Evolutionary conservation across 2,888 invertebrate genomes (phyloP).

Genomic region (Palloptera scutellata): DNA sequence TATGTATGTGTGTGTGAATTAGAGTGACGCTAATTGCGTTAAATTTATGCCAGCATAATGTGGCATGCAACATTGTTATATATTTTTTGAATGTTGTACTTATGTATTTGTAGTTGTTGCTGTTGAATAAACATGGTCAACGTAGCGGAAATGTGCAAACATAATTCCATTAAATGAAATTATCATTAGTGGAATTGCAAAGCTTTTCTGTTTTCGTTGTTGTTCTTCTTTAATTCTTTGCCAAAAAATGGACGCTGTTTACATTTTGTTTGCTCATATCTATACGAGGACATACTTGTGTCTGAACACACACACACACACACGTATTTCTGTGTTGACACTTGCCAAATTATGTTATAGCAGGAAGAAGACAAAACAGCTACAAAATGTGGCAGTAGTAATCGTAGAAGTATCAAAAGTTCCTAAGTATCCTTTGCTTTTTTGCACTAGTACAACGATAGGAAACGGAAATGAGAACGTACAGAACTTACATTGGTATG

Average conservation of each 20-base stretch:
- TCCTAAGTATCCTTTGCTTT: neutral
- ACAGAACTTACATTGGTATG: too few relatives aligned
- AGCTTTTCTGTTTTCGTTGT: neutral
- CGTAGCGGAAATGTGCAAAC: constrained; percentile 14
- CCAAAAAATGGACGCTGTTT: neutral
- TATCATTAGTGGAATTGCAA: neutral
- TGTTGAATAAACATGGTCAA: neutral
- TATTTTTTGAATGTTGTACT: too few relatives aligned
- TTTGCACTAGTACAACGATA: too few relatives aligned
- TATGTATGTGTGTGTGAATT: too few relatives aligned
- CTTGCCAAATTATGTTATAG: neutral
- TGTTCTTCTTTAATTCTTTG: neutral
- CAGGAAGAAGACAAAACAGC: neutral
- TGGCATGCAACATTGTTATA: too few relatives aligned
- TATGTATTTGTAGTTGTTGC: neutral
- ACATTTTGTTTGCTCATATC: neutral
- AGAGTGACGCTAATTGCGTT: too few relatives aligned
- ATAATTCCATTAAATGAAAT: constrained; percentile 9
- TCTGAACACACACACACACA: neutral
- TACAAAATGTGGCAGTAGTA: neutral
- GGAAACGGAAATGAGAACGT: too few relatives aligned
- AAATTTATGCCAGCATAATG: too few relatives aligned
- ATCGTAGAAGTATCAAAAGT: neutral
- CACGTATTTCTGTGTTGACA: neutral
- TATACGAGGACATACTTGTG: neutral